Percentiles rank a stretch among this genome's conserved stretches.
These are phyloP conservation scores for Prinia subflava DNA, from an alignment of 2,113 vertebrate genomes.

Conservation along the genomic window DNA sequence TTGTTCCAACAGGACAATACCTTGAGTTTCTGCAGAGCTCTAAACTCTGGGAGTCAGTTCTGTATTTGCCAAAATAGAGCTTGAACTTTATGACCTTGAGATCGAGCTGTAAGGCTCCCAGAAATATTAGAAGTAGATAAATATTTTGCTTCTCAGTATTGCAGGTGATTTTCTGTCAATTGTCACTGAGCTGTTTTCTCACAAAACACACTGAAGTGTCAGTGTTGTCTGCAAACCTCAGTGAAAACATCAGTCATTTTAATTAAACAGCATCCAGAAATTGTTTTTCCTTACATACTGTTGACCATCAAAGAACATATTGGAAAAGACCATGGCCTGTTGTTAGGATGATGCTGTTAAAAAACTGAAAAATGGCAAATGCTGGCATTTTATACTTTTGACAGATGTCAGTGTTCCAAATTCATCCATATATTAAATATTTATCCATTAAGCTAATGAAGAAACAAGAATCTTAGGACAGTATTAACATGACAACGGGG, in stretches of 20 bases:
- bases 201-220: constrained; percentile 18
- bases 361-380: not conserved
- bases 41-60: not conserved
- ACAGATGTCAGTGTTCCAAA: not conserved
- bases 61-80: not conserved
- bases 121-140: constrained; percentile 42
- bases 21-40: not conserved
- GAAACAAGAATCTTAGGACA: not conserved
- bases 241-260: constrained; percentile 56
- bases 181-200: constrained; percentile 41
- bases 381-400: not conserved
- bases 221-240: constrained; percentile 24
- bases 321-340: not conserved
- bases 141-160: constrained; percentile 10
- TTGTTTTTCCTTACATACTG: not conserved
- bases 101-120: not conserved
- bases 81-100: constrained; percentile 34
- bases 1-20: not conserved
- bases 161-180: constrained; percentile 33
- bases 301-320: not conserved
- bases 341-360: not conserved
- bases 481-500: not conserved
- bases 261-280: constrained; percentile 53
- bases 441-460: not conserved
- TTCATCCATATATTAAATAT: not conserved